Evolutionary conservation across 2,888 invertebrate species (phyloP), one percentile per base, ranked within the genome.

Genomic region (Junonia oenone): DNA sequence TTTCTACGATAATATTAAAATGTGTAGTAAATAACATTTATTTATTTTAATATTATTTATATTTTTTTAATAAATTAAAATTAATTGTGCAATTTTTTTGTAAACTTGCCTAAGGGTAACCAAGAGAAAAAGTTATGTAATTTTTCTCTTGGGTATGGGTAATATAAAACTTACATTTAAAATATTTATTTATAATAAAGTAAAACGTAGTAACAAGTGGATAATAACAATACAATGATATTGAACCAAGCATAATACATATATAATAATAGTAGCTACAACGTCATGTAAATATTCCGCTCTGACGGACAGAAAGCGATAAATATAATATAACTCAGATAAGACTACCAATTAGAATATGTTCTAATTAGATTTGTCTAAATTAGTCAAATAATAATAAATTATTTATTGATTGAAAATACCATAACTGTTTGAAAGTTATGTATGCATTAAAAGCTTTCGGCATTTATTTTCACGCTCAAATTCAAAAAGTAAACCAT

Each of bases 301-400:
- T 59, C 33, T 19, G 56, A 56, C 49, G 45, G 51, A 40, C 51
- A 56, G 45, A 54, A 57, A 49, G 40, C 47, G 59, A 59, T 59
- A 56, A 59, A 50, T 48, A 51, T n/a, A 3, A 22, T 22, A 22
- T 22, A 52, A 46, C 52, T 53, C 38, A 53, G 53, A 59, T 59
- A 59, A 56, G 46, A 53, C 52, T 9, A 51, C 51, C 56, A 58
- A 55, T 58, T 45, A 52, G 45, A 55, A 49, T 58, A 56, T 45
- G 45, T 45, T 29, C 46, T 59, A 59, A 53, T 56, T 56, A 56
- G 40, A 59, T 48, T 51, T 56, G 40, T 56, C 52, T 22, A 52
- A 58, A 52, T 58, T 45, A 45, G 33, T 45, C 52, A 52, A 52
- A 49, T 56, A 45, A 56, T 48, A 35, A 37, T n/a, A n/a, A n/a